Base-by-base conservation (phyloP, 2,888 invertebrate species). In the Cephus pygmeus region DNA sequence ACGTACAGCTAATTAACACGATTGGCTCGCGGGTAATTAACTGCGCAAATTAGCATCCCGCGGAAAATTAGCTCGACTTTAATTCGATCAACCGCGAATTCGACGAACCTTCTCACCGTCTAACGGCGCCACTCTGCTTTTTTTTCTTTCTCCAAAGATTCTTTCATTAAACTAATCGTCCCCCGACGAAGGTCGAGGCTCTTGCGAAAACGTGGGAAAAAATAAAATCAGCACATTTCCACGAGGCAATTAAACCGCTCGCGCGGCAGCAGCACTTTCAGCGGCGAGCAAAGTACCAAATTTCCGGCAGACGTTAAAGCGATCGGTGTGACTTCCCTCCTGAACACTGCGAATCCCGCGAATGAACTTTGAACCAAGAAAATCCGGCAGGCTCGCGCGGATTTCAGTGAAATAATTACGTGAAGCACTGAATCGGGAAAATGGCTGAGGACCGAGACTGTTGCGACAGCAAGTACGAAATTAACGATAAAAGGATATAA, bases 11-110 rank as follows among this genome's bases (percentile, higher is more conserved):
- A 84, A 86, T 86, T 85, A 84, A 83, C 80, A 79, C 83, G 81
- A 84, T 85, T 84, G 83, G 82, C 83, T 83, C 82, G 80, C 81
- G 81, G 83, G 80, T 82, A 82, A 85, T 85, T 84, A 82, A 82
- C 83, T 83, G 75, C 79, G 79, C 82, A 81, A 86, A 85, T 80
- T 79, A 82, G 79, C 76, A 79, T 79, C 76, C 75, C 73, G 73
- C 34, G 81, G 30, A 40, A 69, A 76, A 77, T 77, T 79, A 76
- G 56, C 75, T 77, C 71, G 77, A 73, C 56, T 56, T 56, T 56
- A 1, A 56, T 23, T 15, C 56, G 56, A 56, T 56, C 23, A 56
- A 23, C 23, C 56, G 23, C 56, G 23, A 56, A 56, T 56, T 56
- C 56, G 56, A 23, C 56, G 23, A 56, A 23, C 56, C 56, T 23